phyloP scores from a whole-genome alignment of 2,888 invertebrate genomes.

The Oscheius myriophilus region DNA sequence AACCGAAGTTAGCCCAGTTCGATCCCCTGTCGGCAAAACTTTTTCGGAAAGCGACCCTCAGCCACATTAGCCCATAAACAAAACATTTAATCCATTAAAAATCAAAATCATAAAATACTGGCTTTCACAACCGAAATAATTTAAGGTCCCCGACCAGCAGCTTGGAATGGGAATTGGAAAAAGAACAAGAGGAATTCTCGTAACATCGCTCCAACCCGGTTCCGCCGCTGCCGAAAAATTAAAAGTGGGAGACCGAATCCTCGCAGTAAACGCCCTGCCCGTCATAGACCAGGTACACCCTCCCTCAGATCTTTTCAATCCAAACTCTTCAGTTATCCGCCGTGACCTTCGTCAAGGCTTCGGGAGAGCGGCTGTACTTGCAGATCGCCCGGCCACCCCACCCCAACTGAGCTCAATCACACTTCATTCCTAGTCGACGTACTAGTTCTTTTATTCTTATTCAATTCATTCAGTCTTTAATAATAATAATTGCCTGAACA shows the following conservation, averaged over 20 bases:
- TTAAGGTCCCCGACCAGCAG: conserved; percentile 64
- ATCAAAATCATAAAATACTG: neutral
- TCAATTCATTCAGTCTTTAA: neutral
- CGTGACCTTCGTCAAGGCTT: conserved; percentile 69
- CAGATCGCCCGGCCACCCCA: conserved; percentile 66
- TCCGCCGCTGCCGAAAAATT: conserved; percentile 68
- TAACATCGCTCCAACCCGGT: conserved; percentile 70
- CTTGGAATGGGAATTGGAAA: conserved; percentile 71
- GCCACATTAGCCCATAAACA: no score
- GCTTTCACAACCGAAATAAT: neutral
- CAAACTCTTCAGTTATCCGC: conserved; percentile 64
- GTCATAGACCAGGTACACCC: conserved; percentile 70
- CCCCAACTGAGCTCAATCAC: conserved; percentile 21
- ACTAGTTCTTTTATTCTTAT: conserved; percentile 9
- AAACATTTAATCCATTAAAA: no score
- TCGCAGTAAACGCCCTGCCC: conserved; percentile 81
- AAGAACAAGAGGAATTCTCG: conserved; percentile 65
- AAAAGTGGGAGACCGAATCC: conserved; percentile 81
- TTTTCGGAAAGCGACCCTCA: no score
- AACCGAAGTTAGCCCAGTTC: no score
- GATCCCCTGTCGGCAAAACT: no score
- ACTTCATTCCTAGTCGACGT: conserved; percentile 21
- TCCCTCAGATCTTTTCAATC: neutral
- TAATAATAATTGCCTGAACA: neutral
- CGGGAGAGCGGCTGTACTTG: conserved; percentile 63